Base-by-base conservation (phyloP, 2,113 vertebrate species). In the Narcine bancroftii region DNA sequence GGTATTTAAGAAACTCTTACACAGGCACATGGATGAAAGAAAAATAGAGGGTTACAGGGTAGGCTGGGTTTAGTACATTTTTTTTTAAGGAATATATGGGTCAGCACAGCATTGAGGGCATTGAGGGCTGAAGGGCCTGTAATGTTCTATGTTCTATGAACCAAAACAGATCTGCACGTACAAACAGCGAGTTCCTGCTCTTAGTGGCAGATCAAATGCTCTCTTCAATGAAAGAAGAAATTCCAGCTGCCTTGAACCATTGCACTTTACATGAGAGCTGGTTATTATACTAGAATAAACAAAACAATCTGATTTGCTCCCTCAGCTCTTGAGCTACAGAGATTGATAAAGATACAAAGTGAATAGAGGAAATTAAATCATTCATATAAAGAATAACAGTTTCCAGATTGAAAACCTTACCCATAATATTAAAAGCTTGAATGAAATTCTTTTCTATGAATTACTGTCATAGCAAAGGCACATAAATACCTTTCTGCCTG, bases 401-500 rank as follows among this genome's bases (percentile, higher is more conserved):
- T 66, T 45, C 63, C 66, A 66, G 63, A 29, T 89, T 15, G 39
- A 19, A 89, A 7, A 42, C n/a, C 11, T 65, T 89, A 6, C n/a
- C n/a, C 11, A 45, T 19, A 89, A 89, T 26, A 89, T 0, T 26
- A 29, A 45, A 69, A 69, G 6, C 63, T 66, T 24, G 9, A 83
- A 42, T 50, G 77, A 66, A 66, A 26, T 39, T 2, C 26, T 39
- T 89, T 89, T 42, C 19, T 60, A 66, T 24, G 33, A 5, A 29
- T 56, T 83, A 53, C 26, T 53, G 17, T 65, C 65, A 89, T 6
- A 71, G 56, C 42, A 71, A 69, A 91, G 4, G 39, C 85, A 29
- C 42, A 19, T 69, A 91, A 66, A 91, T 91, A 99, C 99, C 98
- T 99, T 96, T 99, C 99, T 92, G 98, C 98, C 96, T 99, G 99